Evolutionary conservation across 2,113 vertebrate genomes (phyloP).

Genomic region (Theristicus caerulescens): DNA sequence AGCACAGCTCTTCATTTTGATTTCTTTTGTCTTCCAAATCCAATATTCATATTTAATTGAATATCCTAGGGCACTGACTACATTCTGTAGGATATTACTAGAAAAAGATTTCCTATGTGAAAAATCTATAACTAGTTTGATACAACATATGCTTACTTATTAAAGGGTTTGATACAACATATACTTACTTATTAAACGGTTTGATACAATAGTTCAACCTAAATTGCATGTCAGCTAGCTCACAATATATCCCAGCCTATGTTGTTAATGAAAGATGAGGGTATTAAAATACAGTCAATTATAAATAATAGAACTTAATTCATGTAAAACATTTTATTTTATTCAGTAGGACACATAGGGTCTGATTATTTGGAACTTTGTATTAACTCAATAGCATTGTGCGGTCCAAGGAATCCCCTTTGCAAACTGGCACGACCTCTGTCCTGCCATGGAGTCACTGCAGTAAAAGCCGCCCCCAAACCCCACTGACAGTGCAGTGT

Average conservation of each 20-base stretch:
- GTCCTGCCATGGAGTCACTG: accelerated
- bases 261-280: neutral
- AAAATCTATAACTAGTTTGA: neutral
- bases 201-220: neutral
- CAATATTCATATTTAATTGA: neutral
- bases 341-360: accelerated
- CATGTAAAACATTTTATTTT: neutral
- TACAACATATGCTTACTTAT: neutral
- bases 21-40: neutral
- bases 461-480: no score
- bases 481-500: accelerated
- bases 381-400: neutral
- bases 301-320: neutral
- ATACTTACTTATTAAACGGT: neutral
- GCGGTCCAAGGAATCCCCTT: neutral
- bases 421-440: neutral
- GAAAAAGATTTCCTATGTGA: neutral
- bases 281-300: neutral
- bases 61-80: neutral
- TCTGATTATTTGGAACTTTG: neutral
- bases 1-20: neutral
- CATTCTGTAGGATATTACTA: neutral
- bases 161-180: neutral
- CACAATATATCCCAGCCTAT: neutral
- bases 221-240: neutral